Percentiles rank a stretch among this genome's conserved stretches.
Evolutionary conservation across 2,888 invertebrate species (phyloP).

Genomic region (Acronicta leporina): DNA sequence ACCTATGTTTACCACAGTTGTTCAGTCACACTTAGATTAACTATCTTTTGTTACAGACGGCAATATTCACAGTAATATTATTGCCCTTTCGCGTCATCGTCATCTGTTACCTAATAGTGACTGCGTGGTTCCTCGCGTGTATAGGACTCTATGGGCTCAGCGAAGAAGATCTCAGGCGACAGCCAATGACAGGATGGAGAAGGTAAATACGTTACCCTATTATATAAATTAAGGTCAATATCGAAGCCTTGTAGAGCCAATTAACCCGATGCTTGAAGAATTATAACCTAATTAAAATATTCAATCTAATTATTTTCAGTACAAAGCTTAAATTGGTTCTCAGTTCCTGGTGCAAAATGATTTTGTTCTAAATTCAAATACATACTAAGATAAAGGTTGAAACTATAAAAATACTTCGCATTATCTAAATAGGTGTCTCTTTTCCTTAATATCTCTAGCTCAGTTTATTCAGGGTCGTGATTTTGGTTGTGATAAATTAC

Average conservation of each 20-base stretch:
- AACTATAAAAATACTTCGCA: background rate
- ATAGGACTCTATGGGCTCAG: conserved; percentile 94
- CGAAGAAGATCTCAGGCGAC: conserved; percentile 93
- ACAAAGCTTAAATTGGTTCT: too few relatives aligned
- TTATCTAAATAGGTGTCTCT: background rate
- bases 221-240: conserved; percentile 1
- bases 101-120: conserved; percentile 92
- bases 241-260: conserved; percentile 43
- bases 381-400: too few relatives aligned
- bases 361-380: too few relatives aligned
- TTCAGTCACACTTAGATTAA: conserved; percentile 3
- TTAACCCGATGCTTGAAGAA: conserved; percentile 15
- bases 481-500: conserved; percentile 11
- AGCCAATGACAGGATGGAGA: conserved; percentile 96
- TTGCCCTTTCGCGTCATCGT: conserved; percentile 94
- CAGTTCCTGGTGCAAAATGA: too few relatives aligned
- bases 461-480: conserved; percentile 18
- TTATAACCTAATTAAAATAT: too few relatives aligned
- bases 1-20: background rate
- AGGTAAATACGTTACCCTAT: conserved; percentile 89
- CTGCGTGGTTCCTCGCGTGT: conserved; percentile 95
- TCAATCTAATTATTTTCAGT: too few relatives aligned
- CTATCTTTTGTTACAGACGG: conserved; percentile 91
- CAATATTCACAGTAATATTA: conserved; percentile 94
- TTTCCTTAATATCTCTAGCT: conserved; percentile 3